These are phyloP conservation scores for Puma concolor DNA, from an alignment of 2,113 vertebrate genomes.

Conservation along the genomic window DNA sequence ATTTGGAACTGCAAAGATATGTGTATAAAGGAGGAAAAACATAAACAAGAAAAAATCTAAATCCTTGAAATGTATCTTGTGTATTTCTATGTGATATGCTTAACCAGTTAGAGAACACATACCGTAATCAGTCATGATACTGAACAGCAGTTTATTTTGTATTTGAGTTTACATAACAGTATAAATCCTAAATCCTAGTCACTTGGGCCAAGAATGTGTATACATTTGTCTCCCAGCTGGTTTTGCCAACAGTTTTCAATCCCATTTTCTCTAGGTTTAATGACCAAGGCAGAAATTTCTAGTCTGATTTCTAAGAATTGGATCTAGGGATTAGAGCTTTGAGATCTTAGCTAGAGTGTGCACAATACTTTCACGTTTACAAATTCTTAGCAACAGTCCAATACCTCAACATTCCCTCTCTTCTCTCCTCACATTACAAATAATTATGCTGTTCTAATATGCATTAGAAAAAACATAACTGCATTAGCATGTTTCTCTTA, in stretches of 20 bases:
- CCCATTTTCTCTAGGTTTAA: background rate
- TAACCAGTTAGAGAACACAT: background rate
- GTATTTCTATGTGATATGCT: background rate
- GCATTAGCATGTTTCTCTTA: background rate
- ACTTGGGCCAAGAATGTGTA: background rate
- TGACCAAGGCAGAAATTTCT: conserved; percentile 16
- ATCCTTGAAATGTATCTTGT: background rate
- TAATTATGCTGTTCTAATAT: background rate
- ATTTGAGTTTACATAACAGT: background rate
- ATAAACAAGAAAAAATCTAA: background rate
- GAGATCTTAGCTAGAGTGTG: background rate
- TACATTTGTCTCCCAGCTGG: background rate
- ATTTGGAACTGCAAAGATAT: background rate
- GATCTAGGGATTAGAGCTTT: background rate
- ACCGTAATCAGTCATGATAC: background rate
- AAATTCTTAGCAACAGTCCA: background rate
- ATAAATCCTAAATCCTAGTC: background rate
- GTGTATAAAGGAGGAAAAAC: background rate
- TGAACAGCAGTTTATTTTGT: background rate
- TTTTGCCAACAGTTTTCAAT: background rate
- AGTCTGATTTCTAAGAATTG: background rate
- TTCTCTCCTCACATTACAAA: background rate
- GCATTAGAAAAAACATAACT: background rate
- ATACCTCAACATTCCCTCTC: background rate
- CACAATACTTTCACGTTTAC: background rate